Evolutionary conservation across 2,888 invertebrate genomes (phyloP).

Genomic region (Netelia inedita): DNA sequence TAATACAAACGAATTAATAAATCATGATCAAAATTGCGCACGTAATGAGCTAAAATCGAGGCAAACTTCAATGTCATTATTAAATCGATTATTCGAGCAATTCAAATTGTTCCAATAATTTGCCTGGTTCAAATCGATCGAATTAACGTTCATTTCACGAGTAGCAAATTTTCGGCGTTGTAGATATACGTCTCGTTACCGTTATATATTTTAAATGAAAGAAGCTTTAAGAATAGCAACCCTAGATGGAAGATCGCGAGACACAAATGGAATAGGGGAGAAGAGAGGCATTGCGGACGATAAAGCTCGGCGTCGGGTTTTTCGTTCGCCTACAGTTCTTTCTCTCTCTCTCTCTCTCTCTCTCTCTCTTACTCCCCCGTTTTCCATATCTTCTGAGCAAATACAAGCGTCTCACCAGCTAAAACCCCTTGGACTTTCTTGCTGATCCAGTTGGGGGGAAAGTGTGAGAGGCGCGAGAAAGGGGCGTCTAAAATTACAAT

Average conservation of each 20-base stretch:
- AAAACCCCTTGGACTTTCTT: slow-evolving; percentile 55
- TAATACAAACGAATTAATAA: too few species aligned
- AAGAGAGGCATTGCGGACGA: slow-evolving; percentile 34
- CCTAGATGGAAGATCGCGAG: background rate
- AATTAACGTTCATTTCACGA: background rate
- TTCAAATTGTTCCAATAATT: too few species aligned
- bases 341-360: slow-evolving; percentile 57
- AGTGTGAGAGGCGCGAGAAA: slow-evolving; percentile 59
- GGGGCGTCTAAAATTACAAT: slow-evolving; percentile 66
- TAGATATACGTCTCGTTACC: background rate
- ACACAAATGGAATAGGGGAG: slow-evolving; percentile 32
- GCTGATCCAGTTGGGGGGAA: slow-evolving; percentile 52
- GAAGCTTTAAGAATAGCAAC: slow-evolving; percentile 21
- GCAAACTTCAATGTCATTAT: too few species aligned
- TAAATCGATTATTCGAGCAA: too few species aligned
- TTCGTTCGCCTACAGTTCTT: slow-evolving; percentile 32
- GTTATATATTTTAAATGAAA: background rate
- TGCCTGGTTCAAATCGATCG: too few species aligned
- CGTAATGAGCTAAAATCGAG: too few species aligned
- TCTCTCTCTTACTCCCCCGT: slow-evolving; percentile 23
- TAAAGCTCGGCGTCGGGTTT: slow-evolving; percentile 55
- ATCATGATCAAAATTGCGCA: too few species aligned
- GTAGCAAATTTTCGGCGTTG: background rate
- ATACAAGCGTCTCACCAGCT: slow-evolving; percentile 28
- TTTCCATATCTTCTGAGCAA: slow-evolving; percentile 53